Base-by-base conservation (phyloP, 1,140 invertebrate genomes). In the Euglossa dilemma region DNA sequence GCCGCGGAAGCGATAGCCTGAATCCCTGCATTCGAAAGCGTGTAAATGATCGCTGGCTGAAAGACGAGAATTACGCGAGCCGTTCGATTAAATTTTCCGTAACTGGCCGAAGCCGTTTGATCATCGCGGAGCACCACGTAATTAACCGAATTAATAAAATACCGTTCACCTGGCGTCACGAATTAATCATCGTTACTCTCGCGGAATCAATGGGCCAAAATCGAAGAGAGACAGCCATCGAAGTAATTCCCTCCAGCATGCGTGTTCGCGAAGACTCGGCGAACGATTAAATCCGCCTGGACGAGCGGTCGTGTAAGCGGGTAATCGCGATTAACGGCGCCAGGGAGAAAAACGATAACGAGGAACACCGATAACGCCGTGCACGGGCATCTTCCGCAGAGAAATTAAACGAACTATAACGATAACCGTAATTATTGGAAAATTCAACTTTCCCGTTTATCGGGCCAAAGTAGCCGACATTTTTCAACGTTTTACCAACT, bases 111-210 rank as follows among this genome's bases (percentile, higher is more conserved):
- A 59, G 3, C 2, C 56, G 47, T 45, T 73, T 78, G 84, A 85
- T 87, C 80, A 52, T 56, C 78, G 50, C 23, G 7, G 25, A 72
- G 73, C 57, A 82, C 43, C 25, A 59, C 57, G 54, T 77, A 74
- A 86, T 83, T 83, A 63, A 25, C 80, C 64, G 28, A 45, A 69
- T 75, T 78, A 70, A 83, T 86, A 74, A 86, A 87, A 83, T 79
- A 86, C 83, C 67, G 47, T 70, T 71, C 54, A 59, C 23, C 6
- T 28, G 28, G 28, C 69, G 67, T 85, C 67, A 50, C 28, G 25
- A 45, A 59, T 59, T 47, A 54, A 67, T 52, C 75, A 54, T 43
- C 4, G 20, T 61, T 47, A 20, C n/a, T 59, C 20, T 3, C 6
- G 57, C 16, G 18, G 6, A 69, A 57, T 78, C 52, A 54, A 56